Conservation (phyloP, 2,888 invertebrate species). For the Neria commutata region DNA sequence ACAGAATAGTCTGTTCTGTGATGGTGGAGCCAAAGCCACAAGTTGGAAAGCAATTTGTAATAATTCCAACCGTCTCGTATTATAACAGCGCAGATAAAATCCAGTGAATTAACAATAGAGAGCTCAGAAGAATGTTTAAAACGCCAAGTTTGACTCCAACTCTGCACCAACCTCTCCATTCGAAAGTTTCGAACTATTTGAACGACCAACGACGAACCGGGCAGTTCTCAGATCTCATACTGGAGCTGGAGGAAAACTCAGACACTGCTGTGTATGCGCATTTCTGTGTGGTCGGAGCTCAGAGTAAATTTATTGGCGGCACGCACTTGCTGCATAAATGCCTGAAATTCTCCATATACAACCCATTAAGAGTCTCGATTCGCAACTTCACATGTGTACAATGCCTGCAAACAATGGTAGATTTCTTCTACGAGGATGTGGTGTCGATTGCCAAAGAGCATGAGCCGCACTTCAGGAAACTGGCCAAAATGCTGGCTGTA, state of each 20-base stretch:
- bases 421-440: constrained; percentile 58
- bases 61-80: no score
- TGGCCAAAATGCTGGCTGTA: constrained; percentile 54
- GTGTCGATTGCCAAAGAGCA: constrained; percentile 55
- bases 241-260: constrained; percentile 42
- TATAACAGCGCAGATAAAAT: no score
- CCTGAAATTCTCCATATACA: constrained; percentile 57
- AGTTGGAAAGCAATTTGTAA: no score
- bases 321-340: constrained; percentile 49
- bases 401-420: constrained; percentile 55
- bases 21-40: no score
- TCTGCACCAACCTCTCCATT: constrained; percentile 53
- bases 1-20: no score
- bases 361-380: constrained; percentile 56
- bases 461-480: constrained; percentile 52
- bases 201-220: constrained; percentile 56
- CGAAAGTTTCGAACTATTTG: constrained; percentile 56
- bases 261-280: constrained; percentile 43
- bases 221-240: constrained; percentile 54
- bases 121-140: no score
- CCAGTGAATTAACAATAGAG: no score
- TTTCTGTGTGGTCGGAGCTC: constrained; percentile 58
- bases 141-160: no score
- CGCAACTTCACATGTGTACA: constrained; percentile 52
- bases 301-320: constrained; percentile 54